Evolutionary conservation across 2,113 vertebrate species (phyloP).

Genomic region (Passer montanus): DNA sequence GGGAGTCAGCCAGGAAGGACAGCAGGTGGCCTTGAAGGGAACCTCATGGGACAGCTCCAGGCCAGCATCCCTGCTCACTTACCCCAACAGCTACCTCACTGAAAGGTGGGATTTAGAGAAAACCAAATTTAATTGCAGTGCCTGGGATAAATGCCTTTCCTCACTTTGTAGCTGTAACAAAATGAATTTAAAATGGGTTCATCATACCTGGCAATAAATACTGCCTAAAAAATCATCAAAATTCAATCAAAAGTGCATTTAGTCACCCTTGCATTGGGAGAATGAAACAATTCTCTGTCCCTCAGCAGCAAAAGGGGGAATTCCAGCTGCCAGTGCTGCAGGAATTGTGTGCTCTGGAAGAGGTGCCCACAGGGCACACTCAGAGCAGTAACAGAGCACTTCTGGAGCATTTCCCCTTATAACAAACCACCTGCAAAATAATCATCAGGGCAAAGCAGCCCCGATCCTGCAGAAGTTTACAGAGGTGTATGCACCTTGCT

Average conservation of each 20-base stretch:
- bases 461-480: neutral
- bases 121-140: neutral
- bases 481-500: neutral
- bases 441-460: neutral
- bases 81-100: neutral
- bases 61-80: neutral
- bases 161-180: neutral
- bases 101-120: neutral
- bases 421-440: neutral
- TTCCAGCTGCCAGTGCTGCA: neutral
- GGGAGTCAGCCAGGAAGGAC: slow-evolving; percentile 39
- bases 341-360: neutral
- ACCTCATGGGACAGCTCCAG: neutral
- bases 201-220: neutral
- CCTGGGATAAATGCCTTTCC: neutral
- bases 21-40: slow-evolving; percentile 29
- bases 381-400: neutral
- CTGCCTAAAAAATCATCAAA: neutral
- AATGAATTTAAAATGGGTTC: neutral
- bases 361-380: neutral
- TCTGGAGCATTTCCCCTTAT: neutral
- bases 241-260: neutral
- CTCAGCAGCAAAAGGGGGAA: neutral
- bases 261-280: rapidly evolving
- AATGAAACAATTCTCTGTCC: neutral